These are phyloP conservation scores for Cochlearius cochlearius DNA, from an alignment of 2,113 vertebrate genomes.

Conservation along the genomic window DNA sequence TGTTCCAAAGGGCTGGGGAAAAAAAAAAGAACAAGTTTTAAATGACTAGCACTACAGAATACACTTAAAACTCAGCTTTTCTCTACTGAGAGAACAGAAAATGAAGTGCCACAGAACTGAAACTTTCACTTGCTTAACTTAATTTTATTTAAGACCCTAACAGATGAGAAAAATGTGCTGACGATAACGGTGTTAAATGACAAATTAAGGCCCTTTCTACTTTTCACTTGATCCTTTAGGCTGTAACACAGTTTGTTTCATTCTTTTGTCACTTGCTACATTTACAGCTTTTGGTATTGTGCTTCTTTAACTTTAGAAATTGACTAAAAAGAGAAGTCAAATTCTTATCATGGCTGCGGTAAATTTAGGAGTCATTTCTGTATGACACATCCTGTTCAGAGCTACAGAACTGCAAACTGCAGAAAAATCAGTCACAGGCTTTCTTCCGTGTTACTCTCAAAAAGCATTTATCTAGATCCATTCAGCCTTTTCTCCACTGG, in stretches of 20 bases:
- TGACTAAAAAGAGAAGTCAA: not conserved
- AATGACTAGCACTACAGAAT: not conserved
- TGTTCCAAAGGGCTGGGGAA: not conserved
- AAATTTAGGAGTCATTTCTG: constrained; percentile 11
- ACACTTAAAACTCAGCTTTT: not conserved
- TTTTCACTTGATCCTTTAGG: not conserved
- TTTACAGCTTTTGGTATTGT: not conserved
- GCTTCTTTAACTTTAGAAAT: not conserved
- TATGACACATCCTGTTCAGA: constrained; percentile 11
- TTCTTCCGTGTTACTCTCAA: not conserved
- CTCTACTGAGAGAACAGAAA: not conserved
- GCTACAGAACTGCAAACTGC: constrained; percentile 1
- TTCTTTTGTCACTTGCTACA: not conserved
- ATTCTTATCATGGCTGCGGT: not conserved
- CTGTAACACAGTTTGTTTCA: not conserved
- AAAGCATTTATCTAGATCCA: not conserved
- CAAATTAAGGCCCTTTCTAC: not conserved
- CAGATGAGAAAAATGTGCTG: not conserved
- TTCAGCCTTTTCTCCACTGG: not conserved
- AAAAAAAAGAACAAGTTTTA: not conserved
- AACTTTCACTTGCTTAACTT: not conserved
- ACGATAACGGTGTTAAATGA: not conserved
- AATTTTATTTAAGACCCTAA: not conserved
- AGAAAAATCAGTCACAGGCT: not conserved
- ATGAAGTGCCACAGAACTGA: not conserved